Evolutionary conservation across 1,140 invertebrate species (phyloP), one percentile per base, ranked within the genome.

Genomic region (Lepidurus packardi): DNA sequence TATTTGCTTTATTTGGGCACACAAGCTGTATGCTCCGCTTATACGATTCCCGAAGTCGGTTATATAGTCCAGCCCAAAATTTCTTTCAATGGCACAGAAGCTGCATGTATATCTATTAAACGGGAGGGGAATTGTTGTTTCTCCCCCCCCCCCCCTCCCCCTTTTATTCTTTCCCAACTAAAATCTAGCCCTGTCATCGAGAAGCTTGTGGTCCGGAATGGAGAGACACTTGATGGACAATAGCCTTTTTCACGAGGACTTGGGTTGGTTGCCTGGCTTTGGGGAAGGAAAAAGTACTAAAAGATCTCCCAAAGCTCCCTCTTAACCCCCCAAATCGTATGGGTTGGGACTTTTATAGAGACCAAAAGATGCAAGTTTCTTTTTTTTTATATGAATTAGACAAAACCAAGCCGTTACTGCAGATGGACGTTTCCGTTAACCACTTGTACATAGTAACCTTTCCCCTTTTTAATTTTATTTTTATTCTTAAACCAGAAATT

Each of bases 171-270:
- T 65, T 65, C 16, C 9, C 53, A 65, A 65, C 53, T 65, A 65
- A 65, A 65, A 65, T 65, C 53, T 65, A 9, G 53, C 53, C 53
- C 53, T 65, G 53, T 65, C 53, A 65, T 65, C 53, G 53, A 65
- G 53, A 65, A 65, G 53, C 53, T 65, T 65, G 53, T 65, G 53
- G 53, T 65, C 53, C 53, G 53, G 53, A 65, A 65, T 65, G 53
- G 53, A 65, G 53, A 65, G 53, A 65, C 53, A 65, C 53, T 65
- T 65, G 53, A 65, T 21, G n/a, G 53, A 65, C 53, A 65, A 65
- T 65, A 65, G 53, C 13, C 53, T 65, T 65, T 65, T 65, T 65
- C 53, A 65, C 53, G 53, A 65, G 53, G 53, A 65, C 53, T 21
- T 65, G 10, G 16, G 45, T 47, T 9, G 53, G 9, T 65, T 65